phyloP scores from a whole-genome alignment of 2,113 vertebrate species.

The Myrmecobius fasciatus region DNA sequence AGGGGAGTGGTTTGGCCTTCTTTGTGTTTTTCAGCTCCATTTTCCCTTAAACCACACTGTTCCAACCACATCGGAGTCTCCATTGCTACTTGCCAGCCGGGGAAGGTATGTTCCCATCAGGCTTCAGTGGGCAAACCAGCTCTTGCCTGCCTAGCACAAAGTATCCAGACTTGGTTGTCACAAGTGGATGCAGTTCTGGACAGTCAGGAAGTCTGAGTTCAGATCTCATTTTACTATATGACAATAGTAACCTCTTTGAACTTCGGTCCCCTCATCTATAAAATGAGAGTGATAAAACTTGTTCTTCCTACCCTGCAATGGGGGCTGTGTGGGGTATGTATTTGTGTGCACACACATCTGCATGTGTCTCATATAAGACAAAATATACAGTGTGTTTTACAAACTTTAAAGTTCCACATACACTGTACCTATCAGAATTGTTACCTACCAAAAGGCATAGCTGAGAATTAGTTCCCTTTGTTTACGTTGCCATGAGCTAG shows the following conservation, averaged over 20 bases:
- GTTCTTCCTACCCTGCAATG: neutral
- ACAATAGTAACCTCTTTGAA: neutral
- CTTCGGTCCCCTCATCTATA: neutral
- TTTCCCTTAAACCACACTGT: neutral
- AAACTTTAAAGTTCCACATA: too few species aligned
- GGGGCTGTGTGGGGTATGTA: too few species aligned
- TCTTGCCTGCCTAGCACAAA: neutral
- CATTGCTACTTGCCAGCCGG: neutral
- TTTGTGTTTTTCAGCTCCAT: neutral
- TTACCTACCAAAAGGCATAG: neutral
- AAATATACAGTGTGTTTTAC: neutral
- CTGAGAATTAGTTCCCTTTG: neutral
- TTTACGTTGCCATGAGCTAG: slow-evolving; percentile 17
- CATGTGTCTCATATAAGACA: neutral
- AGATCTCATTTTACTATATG: neutral
- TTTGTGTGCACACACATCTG: too few species aligned
- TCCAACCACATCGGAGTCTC: neutral
- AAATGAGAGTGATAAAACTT: neutral
- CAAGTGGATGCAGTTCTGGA: neutral
- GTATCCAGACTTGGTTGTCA: neutral
- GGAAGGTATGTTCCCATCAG: neutral
- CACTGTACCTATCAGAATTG: neutral
- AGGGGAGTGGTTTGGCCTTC: neutral
- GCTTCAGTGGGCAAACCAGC: neutral
- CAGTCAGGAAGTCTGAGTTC: neutral